A percentile compares a stretch with the other conserved stretches of the same genome.
These are phyloP conservation scores for Clostera curtula DNA, from an alignment of 2,888 invertebrate species.

Conservation along the genomic window DNA sequence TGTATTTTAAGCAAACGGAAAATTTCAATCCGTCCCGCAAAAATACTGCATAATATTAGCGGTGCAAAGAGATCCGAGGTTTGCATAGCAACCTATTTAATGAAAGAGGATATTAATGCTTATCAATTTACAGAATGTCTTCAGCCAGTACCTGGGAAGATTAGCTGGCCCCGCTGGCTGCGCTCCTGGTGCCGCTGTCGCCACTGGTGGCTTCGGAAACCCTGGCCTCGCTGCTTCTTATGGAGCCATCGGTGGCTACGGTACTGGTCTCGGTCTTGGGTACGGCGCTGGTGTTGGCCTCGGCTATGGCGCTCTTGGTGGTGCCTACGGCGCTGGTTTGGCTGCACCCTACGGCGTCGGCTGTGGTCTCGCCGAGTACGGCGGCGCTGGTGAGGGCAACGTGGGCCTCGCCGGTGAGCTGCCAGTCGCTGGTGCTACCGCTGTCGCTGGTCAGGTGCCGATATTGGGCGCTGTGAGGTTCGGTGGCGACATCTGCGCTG, in stretches of 20 bases:
- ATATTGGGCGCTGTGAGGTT: conserved; percentile 2
- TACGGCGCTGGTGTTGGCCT: conserved; percentile 3
- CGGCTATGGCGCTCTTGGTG: conserved; percentile 2
- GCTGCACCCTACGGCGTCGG: conserved; percentile 1
- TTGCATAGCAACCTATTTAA: no score
- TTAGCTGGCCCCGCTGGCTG: background rate
- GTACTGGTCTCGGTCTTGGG: conserved; percentile 5
- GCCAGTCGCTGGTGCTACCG: conserved; percentile 6
- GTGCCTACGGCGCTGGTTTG: conserved; percentile 2
- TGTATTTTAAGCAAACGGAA: no score
- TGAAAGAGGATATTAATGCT: no score
- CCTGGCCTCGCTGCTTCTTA: conserved; percentile 4
- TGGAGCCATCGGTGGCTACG: conserved; percentile 10
- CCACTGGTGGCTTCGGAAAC: no score
- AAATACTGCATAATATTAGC: no score
- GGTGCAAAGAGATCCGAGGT: no score
- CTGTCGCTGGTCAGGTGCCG: conserved; percentile 28
- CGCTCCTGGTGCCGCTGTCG: conserved; percentile 1
- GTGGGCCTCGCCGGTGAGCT: no score
- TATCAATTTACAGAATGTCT: conserved; percentile 11
- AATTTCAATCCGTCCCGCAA: no score
- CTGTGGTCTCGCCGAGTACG: no score
- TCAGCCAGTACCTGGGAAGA: conserved; percentile 18
- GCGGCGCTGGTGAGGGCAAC: no score
- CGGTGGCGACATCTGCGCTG: conserved; percentile 22